These are phyloP conservation scores for Temnothorax curvispinosus DNA, from an alignment of 1,140 invertebrate genomes.

Conservation along the genomic window DNA sequence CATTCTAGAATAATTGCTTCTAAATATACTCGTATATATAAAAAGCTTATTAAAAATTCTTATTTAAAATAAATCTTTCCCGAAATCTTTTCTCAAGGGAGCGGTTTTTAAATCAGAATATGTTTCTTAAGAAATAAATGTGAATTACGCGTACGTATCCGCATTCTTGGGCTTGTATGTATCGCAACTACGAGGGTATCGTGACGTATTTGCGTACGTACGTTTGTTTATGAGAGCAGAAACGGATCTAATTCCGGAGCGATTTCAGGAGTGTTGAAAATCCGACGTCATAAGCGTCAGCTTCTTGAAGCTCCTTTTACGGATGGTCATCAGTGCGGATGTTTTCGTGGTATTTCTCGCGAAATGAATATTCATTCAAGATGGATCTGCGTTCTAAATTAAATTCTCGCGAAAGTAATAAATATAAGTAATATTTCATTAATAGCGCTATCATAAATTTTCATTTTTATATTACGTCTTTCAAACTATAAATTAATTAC, in stretches of 20 bases:
- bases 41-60: no score
- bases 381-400: background rate
- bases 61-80: no score
- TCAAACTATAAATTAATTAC: background rate
- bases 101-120: background rate
- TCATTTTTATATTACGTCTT: background rate
- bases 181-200: slow-evolving; percentile 18
- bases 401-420: background rate
- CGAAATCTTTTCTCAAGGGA: no score
- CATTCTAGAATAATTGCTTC: no score
- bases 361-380: background rate
- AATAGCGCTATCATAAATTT: background rate
- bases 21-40: no score
- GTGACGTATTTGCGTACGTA: background rate
- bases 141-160: background rate
- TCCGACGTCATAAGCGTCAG: slow-evolving; percentile 32
- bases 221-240: slow-evolving; percentile 42
- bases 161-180: background rate
- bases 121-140: background rate
- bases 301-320: slow-evolving; percentile 37
- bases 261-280: slow-evolving; percentile 40
- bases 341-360: slow-evolving; percentile 3
- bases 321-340: background rate
- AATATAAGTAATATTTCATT: background rate
- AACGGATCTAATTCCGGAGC: slow-evolving; percentile 45